Base-by-base conservation (phyloP, 2,113 vertebrate genomes). In the Helogale parvula region DNA sequence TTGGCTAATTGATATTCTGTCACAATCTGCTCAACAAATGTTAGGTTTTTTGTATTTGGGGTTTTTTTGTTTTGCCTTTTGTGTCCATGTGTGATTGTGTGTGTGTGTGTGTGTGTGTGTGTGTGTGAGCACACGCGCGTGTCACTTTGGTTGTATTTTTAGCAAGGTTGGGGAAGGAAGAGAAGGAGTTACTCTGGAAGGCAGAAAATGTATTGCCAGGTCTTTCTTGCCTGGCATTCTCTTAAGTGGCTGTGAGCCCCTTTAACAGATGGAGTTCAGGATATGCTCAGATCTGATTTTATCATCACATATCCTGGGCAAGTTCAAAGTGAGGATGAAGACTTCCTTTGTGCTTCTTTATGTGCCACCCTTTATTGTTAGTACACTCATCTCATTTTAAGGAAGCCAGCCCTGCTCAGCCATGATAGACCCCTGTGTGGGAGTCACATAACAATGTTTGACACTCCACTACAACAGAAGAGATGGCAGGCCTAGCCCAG, bases 1-100 rank as follows among this genome's bases (percentile, higher is more conserved):
- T 92, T 57, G 92, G 84, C 95, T 97, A 84, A 95, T 80, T 96
- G 92, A 96, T 87, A 98, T 93, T 97, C 96, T 84, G 83, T 95
- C 85, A 92, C 92, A 94, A 88, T 94, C 97, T 96, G 95, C 79
- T 95, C 65, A 96, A 90, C 93, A 95, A 96, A 96, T 96, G 92
- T 54, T 94, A 91, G 60, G 82, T 47, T 94, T 93, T 93, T 84
- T 41, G 65, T 80, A 83, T 72, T 33, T 35, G 76, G 27, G 35
- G 6, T 17, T 80, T 31, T 79, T 80, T 79, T 50, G 50, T 79
- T 47, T 50, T 77, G 63, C 29, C 57, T 60, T 35, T 19, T 65
- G 68, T 72, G 52, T 74, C 11, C 38, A 9, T 29, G 57, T 33
- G 33, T 41, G 54, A 47, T 54, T 74, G 63, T 57, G 76, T 71